Conservation (phyloP, 2,113 vertebrate genomes). For the Xiphias gladius region DNA sequence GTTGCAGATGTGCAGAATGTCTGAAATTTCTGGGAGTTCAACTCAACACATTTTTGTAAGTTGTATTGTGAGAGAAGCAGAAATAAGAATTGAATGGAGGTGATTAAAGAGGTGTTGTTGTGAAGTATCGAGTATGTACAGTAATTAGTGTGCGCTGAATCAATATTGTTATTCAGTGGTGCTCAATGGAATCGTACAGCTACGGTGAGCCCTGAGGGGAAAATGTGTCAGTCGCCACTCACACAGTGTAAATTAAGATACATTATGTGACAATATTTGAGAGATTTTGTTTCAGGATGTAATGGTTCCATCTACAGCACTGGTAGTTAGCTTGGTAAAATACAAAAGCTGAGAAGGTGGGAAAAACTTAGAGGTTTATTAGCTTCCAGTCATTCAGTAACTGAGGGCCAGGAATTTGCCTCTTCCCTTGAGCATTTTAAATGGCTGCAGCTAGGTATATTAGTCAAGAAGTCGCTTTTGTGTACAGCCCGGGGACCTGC, state of each 20-base stretch:
- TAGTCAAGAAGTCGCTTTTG: slow-evolving; percentile 64
- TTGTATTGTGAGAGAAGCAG: not conserved
- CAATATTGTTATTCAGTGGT: not conserved
- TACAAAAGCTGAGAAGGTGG: not conserved
- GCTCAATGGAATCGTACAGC: not conserved
- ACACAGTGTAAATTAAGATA: slow-evolving; percentile 2
- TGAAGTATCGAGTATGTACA: too few relatives aligned
- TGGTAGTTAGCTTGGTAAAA: not conserved
- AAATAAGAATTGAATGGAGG: not conserved
- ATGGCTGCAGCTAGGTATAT: slow-evolving; percentile 65
- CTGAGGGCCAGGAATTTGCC: slow-evolving; percentile 48
- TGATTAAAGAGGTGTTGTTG: too few relatives aligned
- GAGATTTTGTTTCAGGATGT: slow-evolving; percentile 7
- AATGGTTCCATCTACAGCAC: not conserved
- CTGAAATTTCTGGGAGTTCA: not conserved
- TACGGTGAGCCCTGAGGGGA: not conserved
- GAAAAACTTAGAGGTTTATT: not conserved
- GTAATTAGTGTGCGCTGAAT: too few relatives aligned
- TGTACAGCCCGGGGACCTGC: slow-evolving; percentile 70
- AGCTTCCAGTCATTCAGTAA: slow-evolving; percentile 21
- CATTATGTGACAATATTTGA: not conserved
- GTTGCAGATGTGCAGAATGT: not conserved
- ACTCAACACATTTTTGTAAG: not conserved
- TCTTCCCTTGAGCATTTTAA: slow-evolving; percentile 65
- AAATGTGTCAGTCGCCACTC: slow-evolving; percentile 13